phyloP scores from a whole-genome alignment of 2,113 vertebrate species.

The Pimephales promelas region DNA sequence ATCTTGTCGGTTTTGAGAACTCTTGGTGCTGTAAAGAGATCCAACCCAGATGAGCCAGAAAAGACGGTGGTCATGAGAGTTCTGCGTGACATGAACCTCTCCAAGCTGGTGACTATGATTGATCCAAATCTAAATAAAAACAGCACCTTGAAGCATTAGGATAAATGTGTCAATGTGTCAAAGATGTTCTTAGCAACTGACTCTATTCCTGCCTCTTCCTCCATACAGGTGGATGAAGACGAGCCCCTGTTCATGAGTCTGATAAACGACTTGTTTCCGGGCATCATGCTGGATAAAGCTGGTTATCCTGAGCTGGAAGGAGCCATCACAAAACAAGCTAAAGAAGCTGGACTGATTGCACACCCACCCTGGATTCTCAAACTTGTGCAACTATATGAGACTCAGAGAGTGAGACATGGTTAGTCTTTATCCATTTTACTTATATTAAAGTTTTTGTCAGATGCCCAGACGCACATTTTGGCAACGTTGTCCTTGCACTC shows the following conservation, averaged over 20 bases:
- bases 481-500: neutral
- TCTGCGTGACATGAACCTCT: conserved; percentile 80
- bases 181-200: neutral
- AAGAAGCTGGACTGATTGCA: conserved; percentile 77
- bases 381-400: conserved; percentile 86
- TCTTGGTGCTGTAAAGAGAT: conserved; percentile 76
- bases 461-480: neutral
- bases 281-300: conserved; percentile 82
- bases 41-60: conserved; percentile 76
- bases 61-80: conserved; percentile 79
- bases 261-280: conserved; percentile 84
- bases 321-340: conserved; percentile 76
- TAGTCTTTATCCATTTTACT: neutral
- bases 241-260: conserved; percentile 87
- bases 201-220: neutral
- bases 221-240: conserved; percentile 82
- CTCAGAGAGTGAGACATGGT: conserved; percentile 84
- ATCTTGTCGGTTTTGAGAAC: conserved; percentile 80
- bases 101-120: conserved; percentile 72
- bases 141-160: neutral
- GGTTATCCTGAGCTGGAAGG: conserved; percentile 82
- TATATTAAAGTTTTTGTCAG: neutral
- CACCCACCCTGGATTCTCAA: conserved; percentile 85
- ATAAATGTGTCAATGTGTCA: neutral
- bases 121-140: neutral